phyloP scores from a whole-genome alignment of 2,113 vertebrate species.

The Pelobates fuscus region DNA sequence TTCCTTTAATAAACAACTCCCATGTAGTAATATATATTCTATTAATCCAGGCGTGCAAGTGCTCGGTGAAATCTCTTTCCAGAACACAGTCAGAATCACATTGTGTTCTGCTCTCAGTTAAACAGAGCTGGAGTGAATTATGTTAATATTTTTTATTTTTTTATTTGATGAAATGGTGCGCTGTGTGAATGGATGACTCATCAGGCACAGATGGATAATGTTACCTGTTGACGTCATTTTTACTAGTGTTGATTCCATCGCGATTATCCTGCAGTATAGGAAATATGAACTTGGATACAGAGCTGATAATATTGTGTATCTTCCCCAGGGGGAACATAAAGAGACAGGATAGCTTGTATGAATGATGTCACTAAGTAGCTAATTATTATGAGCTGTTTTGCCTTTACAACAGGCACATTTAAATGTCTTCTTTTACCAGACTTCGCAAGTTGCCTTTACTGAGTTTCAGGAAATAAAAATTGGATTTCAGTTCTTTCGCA shows the following conservation, averaged over 20 bases:
- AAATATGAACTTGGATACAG: conserved; percentile 25
- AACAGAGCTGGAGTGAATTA: conserved; percentile 3
- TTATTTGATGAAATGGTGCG: conserved; percentile 33
- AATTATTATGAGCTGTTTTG: not conserved
- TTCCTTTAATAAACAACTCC: no score
- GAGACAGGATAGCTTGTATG: not conserved
- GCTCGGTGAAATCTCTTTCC: no score
- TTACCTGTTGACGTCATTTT: conserved; percentile 41
- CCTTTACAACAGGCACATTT: not conserved
- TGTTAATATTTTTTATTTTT: conserved; percentile 3
- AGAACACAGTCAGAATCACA: no score
- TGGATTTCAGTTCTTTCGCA: no score
- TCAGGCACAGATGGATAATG: conserved; percentile 38
- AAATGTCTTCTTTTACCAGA: not conserved
- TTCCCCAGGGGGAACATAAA: conserved; percentile 1
- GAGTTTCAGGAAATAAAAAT: no score
- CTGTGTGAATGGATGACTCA: conserved; percentile 34
- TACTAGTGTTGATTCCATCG: conserved; percentile 34
- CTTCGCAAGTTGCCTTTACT: no score
- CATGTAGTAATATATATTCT: no score
- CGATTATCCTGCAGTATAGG: conserved; percentile 20
- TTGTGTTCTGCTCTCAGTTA: not conserved
- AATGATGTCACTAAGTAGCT: not conserved
- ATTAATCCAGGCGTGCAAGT: no score
- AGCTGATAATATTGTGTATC: conserved; percentile 12